A percentile compares a stretch with the other conserved stretches of the same genome.
These are phyloP conservation scores for Eucidaris tribuloides DNA, from an alignment of 35 echinoderm and acorn worm genomes.

Conservation along the genomic window DNA sequence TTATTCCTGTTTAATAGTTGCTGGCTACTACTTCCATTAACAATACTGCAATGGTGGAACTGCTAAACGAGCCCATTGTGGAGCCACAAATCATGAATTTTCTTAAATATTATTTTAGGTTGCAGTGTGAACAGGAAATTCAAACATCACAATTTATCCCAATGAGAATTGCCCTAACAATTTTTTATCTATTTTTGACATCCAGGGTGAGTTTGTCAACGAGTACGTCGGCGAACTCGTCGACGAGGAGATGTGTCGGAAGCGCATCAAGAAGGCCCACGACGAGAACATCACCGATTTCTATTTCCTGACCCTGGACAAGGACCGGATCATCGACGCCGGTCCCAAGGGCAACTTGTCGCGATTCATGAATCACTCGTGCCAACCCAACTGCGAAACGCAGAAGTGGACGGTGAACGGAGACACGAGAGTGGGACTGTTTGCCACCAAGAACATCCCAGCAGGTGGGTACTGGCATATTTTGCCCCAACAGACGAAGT, in stretches of 20 bases:
- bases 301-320: conserved; percentile 98
- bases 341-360: conserved; percentile 94
- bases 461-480: conserved; percentile 68
- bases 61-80: too few relatives aligned
- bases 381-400: conserved; percentile 96
- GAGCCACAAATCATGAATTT: too few relatives aligned
- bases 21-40: too few relatives aligned
- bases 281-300: conserved; percentile 89
- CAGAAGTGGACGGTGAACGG: conserved; percentile 99
- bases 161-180: background rate
- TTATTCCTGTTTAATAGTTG: too few relatives aligned
- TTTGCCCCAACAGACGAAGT: too few relatives aligned
- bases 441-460: conserved; percentile 76
- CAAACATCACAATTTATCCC: too few relatives aligned
- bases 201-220: conserved; percentile 94
- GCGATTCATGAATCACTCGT: conserved; percentile 97
- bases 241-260: conserved; percentile 78
- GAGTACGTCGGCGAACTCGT: conserved; percentile 97
- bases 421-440: conserved; percentile 93
- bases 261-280: conserved; percentile 74
- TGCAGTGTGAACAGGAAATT: too few relatives aligned
- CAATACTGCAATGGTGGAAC: too few relatives aligned
- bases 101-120: too few relatives aligned
- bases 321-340: conserved; percentile 96
- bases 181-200: background rate